phyloP scores from a whole-genome alignment of 2,888 invertebrate species.

The Lithophane socia region DNA sequence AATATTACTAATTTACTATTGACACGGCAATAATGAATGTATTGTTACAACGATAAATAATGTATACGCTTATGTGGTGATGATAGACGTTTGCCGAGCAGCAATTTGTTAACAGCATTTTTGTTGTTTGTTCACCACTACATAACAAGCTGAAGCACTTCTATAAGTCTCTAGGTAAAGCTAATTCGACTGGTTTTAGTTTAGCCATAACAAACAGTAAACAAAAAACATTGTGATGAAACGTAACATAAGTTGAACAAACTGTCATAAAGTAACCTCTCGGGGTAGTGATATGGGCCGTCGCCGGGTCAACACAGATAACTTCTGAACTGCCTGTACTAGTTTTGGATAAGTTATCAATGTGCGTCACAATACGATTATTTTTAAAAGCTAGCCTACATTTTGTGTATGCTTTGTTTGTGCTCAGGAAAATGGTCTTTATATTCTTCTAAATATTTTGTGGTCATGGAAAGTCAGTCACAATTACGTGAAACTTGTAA shows the following conservation, averaged over 20 bases:
- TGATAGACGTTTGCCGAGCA: constrained; percentile 11
- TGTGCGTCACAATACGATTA: constrained; percentile 82
- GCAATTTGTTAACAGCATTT: constrained; percentile 14
- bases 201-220: constrained; percentile 72
- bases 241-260: constrained; percentile 84
- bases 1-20: constrained; percentile 54
- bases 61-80: neutral
- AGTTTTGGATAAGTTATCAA: constrained; percentile 87
- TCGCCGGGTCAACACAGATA: constrained; percentile 82
- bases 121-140: neutral
- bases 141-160: neutral
- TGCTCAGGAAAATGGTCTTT: constrained; percentile 1
- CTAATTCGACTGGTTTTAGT: neutral
- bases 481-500: constrained; percentile 74
- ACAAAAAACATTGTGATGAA: constrained; percentile 80
- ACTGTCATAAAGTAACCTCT: constrained; percentile 80
- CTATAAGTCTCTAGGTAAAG: neutral
- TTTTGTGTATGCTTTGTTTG: constrained; percentile 5
- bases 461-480: constrained; percentile 68
- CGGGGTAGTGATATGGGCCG: constrained; percentile 78
- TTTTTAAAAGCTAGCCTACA: constrained; percentile 72
- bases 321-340: constrained; percentile 83
- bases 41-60: constrained; percentile 21
- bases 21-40: constrained; percentile 50
- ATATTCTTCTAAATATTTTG: constrained; percentile 36